A percentile compares a stretch with the other conserved stretches of the same genome.
Evolutionary conservation across 2,113 vertebrate genomes (phyloP).

Genomic region (Emydura subglobosa): DNA sequence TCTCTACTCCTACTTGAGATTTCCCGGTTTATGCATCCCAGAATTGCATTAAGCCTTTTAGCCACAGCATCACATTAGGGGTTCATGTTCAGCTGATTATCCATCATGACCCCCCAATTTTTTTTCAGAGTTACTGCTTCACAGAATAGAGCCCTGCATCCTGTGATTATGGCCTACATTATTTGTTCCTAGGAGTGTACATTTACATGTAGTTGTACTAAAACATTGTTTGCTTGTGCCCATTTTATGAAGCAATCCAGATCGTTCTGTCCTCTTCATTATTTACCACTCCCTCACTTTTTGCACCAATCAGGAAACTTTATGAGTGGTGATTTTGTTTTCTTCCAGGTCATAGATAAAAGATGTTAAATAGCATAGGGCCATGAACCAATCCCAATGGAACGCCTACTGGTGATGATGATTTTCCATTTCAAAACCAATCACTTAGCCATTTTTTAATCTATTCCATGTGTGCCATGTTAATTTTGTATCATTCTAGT

Average conservation of each 20-base stretch:
- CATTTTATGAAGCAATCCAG: background rate
- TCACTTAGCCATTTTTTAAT: background rate
- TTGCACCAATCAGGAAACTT: background rate
- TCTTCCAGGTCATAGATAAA: background rate
- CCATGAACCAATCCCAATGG: too few species aligned
- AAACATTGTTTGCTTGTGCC: background rate
- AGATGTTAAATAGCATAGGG: too few species aligned
- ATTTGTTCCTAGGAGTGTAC: background rate
- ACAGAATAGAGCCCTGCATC: background rate
- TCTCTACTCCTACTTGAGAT: too few species aligned
- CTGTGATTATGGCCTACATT: background rate
- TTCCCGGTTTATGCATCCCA: too few species aligned
- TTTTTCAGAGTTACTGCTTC: background rate
- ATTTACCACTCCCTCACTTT: background rate
- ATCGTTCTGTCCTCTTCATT: background rate
- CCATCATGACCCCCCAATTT: too few species aligned
- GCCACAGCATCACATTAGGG: too few species aligned
- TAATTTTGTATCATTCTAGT: background rate
- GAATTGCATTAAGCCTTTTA: too few species aligned
- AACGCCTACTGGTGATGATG: too few species aligned
- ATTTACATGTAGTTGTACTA: background rate
- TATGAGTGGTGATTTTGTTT: background rate
- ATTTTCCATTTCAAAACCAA: too few species aligned
- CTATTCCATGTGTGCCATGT: background rate
- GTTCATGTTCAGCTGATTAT: too few species aligned